Conservation (phyloP, 2,113 vertebrate genomes). For the Porphyrio hochstetteri region DNA sequence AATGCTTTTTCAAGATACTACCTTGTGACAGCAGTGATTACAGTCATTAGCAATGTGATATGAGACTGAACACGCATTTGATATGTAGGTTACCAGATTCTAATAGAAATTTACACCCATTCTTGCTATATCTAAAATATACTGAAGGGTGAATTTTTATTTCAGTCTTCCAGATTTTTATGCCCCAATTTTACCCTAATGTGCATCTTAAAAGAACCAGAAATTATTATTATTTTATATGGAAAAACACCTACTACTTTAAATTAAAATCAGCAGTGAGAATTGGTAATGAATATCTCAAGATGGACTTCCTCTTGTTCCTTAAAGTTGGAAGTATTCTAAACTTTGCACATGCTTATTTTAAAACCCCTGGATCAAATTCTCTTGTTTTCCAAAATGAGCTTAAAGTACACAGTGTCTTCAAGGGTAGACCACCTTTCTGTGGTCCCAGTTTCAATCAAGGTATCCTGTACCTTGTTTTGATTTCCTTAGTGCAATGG, state of each 20-base stretch:
- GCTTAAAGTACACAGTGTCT: fast-evolving
- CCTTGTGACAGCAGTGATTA: background rate
- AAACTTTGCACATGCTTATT: background rate
- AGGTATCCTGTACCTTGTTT: background rate
- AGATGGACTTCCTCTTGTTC: background rate
- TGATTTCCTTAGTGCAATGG: background rate
- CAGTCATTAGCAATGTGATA: background rate
- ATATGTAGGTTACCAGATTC: background rate
- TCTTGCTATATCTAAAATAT: background rate
- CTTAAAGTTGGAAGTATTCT: background rate
- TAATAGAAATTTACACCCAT: background rate
- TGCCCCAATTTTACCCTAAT: background rate
- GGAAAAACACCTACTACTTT: background rate
- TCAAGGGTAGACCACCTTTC: background rate
- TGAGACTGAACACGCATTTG: background rate
- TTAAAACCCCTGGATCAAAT: background rate
- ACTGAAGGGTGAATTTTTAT: background rate
- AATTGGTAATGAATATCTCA: background rate
- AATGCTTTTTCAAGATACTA: background rate
- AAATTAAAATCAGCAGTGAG: background rate
- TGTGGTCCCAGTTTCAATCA: background rate
- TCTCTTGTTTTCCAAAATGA: background rate
- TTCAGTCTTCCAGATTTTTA: background rate
- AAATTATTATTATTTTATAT: background rate
- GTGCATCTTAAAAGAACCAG: background rate